These are phyloP conservation scores for Steinernema hermaphroditum DNA, from an alignment of 2,888 invertebrate genomes.

Conservation along the genomic window DNA sequence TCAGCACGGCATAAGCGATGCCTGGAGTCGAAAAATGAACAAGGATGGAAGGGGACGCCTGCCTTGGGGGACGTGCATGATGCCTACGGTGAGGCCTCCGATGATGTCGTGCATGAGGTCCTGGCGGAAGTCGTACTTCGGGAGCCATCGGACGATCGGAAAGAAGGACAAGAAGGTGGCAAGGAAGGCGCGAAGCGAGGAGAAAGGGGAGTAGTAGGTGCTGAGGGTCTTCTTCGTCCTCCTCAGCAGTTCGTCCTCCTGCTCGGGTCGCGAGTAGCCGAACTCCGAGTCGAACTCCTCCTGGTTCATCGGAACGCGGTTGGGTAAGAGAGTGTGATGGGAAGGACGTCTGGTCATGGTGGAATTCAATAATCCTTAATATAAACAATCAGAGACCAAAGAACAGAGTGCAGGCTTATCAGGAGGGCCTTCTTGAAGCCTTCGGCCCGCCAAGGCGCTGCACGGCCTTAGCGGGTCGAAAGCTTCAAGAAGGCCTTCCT, in stretches of 20 bases:
- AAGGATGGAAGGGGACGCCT: too few species aligned
- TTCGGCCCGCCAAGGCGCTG: too few species aligned
- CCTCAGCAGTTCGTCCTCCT: slow-evolving; percentile 35
- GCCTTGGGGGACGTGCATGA: slow-evolving; percentile 89
- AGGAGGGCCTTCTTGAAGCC: too few species aligned
- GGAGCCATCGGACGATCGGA: slow-evolving; percentile 67
- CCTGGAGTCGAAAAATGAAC: too few species aligned
- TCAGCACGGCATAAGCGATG: slow-evolving; percentile 70
- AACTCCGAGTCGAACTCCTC: slow-evolving; percentile 62
- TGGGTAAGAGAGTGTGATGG: background rate
- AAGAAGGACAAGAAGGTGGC: slow-evolving; percentile 44
- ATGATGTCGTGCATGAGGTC: slow-evolving; percentile 77
- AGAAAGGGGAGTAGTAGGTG: slow-evolving; percentile 42
- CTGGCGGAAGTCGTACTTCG: slow-evolving; percentile 60
- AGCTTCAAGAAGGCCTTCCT: too few species aligned
- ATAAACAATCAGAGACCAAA: too few species aligned
- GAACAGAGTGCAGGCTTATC: too few species aligned
- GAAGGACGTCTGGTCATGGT: too few species aligned
- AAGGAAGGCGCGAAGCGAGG: slow-evolving; percentile 34
- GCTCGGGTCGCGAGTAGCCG: slow-evolving; percentile 51
- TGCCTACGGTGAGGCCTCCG: slow-evolving; percentile 84
- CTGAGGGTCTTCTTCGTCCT: slow-evolving; percentile 33
- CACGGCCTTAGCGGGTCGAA: too few species aligned
- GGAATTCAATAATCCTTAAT: too few species aligned
- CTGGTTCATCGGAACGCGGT: slow-evolving; percentile 38